Evolutionary conservation across 1,140 invertebrate genomes (phyloP).

Genomic region (Saccostrea echinata): DNA sequence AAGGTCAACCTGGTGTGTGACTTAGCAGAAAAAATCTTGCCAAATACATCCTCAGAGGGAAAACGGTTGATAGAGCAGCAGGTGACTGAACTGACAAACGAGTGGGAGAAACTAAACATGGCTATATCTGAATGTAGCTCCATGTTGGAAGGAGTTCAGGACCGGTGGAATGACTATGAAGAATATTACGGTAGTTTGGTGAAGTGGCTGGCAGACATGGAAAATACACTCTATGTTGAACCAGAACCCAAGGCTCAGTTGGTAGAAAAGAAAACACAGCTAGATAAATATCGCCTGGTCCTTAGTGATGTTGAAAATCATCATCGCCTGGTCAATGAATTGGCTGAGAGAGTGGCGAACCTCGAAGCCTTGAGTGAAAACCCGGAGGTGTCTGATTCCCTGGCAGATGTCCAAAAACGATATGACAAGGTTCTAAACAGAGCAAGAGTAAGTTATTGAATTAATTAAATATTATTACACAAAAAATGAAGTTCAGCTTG

Average conservation of each 20-base stretch:
- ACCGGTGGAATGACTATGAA: conserved; percentile 92
- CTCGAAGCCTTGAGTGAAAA: conserved; percentile 73
- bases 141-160: conserved; percentile 88
- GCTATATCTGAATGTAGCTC: conserved; percentile 89
- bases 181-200: conserved; percentile 88
- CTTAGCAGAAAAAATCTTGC: conserved; percentile 88
- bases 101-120: conserved; percentile 92
- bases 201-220: conserved; percentile 87
- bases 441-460: conserved; percentile 62
- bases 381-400: conserved; percentile 67
- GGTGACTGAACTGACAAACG: conserved; percentile 89
- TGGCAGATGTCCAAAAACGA: conserved; percentile 70
- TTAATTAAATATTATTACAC: no score
- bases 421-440: conserved; percentile 67
- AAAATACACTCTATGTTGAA: conserved; percentile 80
- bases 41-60: conserved; percentile 91
- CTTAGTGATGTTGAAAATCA: conserved; percentile 73
- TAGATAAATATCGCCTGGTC: conserved; percentile 87
- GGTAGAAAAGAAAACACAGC: conserved; percentile 89
- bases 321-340: conserved; percentile 72
- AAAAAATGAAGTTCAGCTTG: no score
- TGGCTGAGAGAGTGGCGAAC: conserved; percentile 85
- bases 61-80: conserved; percentile 92
- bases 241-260: conserved; percentile 80
- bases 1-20: conserved; percentile 81